A percentile compares a stretch with the other conserved stretches of the same genome.
These are phyloP conservation scores for Grantiella picta DNA, from an alignment of 2,113 vertebrate genomes.

Conservation along the genomic window DNA sequence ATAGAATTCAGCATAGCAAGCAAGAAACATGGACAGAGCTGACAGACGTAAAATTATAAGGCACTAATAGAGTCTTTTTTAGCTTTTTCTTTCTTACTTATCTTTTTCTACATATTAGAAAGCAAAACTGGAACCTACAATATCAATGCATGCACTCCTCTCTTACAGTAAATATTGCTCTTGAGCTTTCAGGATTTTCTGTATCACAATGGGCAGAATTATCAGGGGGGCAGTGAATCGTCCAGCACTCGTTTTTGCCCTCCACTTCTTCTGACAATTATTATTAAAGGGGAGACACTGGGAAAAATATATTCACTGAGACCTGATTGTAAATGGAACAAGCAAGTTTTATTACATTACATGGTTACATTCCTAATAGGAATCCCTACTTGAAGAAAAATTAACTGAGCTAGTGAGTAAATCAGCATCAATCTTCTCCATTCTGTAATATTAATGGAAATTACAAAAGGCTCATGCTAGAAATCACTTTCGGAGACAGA, in stretches of 20 bases:
- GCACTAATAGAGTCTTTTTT: not conserved
- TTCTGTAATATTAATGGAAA: constrained; percentile 69
- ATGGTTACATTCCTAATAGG: not conserved
- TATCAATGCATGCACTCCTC: not conserved
- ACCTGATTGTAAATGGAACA: not conserved
- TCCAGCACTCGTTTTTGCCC: not conserved
- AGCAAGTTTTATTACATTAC: constrained; percentile 32
- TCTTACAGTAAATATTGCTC: not conserved
- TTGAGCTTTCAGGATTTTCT: not conserved
- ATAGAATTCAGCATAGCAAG: not conserved
- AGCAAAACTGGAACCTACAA: not conserved
- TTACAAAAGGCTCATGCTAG: constrained; percentile 50
- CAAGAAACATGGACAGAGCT: not conserved
- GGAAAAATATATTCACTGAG: not conserved
- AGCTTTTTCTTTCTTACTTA: not conserved
- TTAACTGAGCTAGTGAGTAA: constrained; percentile 46
- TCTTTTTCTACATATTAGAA: not conserved
- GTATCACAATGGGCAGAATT: not conserved
- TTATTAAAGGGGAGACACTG: not conserved
- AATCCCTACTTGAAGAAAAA: constrained; percentile 58
- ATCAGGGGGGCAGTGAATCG: not conserved
- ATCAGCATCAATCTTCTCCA: constrained; percentile 45
- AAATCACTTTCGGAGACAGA: constrained; percentile 64
- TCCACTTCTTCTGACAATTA: constrained; percentile 14
- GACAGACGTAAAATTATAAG: not conserved